phyloP scores from a whole-genome alignment of 2,113 vertebrate genomes.

The Anhinga rufa region DNA sequence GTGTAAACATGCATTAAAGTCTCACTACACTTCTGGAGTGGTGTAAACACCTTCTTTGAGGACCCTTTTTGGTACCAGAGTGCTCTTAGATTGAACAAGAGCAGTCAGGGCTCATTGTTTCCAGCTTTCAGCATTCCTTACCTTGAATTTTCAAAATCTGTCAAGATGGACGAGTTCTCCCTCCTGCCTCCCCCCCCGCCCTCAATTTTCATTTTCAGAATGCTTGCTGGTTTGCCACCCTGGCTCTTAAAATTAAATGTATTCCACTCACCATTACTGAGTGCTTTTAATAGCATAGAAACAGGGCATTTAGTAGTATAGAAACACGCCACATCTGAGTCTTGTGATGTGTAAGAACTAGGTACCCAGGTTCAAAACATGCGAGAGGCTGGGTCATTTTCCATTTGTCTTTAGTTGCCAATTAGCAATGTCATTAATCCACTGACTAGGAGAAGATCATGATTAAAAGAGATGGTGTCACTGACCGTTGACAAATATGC shows the following conservation, averaged over 20 bases:
- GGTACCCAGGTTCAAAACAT: not conserved
- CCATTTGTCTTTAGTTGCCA: not conserved
- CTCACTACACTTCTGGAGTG: not conserved
- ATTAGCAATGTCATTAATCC: slow-evolving; percentile 22
- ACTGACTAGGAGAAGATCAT: not conserved
- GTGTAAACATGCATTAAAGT: slow-evolving; percentile 10
- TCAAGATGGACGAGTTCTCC: not conserved
- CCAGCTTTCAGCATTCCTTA: not conserved
- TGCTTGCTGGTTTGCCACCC: not conserved
- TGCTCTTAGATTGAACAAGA: not conserved
- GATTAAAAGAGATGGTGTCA: not conserved
- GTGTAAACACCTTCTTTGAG: slow-evolving; percentile 36
- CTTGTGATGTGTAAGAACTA: not conserved
- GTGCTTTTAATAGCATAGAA: not conserved
- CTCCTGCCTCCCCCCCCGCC: not conserved
- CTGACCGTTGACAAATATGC: not conserved
- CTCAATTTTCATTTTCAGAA: not conserved
- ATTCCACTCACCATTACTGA: not conserved
- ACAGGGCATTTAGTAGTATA: not conserved
- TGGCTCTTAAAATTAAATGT: not conserved
- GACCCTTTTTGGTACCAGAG: not conserved
- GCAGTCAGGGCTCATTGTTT: not conserved
- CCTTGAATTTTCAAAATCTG: not conserved
- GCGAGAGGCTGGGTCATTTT: not conserved
- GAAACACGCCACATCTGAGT: not conserved